A percentile compares a stretch with the other conserved stretches of the same genome.
Conservation (phyloP, 2,888 invertebrate species). For the Agrochola litura region DNA sequence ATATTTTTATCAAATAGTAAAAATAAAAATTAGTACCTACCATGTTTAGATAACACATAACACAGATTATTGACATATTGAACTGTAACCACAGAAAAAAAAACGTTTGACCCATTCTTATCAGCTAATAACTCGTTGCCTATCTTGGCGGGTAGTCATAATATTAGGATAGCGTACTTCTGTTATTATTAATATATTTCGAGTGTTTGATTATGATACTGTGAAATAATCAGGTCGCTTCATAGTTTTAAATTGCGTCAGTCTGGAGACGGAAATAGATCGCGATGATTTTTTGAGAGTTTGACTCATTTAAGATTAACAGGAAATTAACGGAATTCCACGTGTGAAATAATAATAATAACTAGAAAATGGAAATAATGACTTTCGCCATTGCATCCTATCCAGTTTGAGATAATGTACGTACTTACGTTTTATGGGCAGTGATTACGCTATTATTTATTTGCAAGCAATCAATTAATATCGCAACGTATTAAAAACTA, state of each 20-base stretch:
- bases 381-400: not conserved
- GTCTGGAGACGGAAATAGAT: slow-evolving; percentile 28
- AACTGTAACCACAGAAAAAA: slow-evolving; percentile 36
- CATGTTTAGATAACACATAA: slow-evolving; percentile 45
- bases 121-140: slow-evolving; percentile 46
- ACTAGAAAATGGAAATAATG: not conserved
- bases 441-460: slow-evolving; percentile 22
- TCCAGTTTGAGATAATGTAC: not conserved
- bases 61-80: slow-evolving; percentile 44
- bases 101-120: slow-evolving; percentile 39
- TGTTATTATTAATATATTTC: slow-evolving; percentile 32
- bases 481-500: not conserved
- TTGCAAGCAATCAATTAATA: not conserved
- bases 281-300: slow-evolving; percentile 17
- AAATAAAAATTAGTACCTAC: slow-evolving; percentile 23
- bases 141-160: slow-evolving; percentile 46
- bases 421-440: not conserved
- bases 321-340: slow-evolving; percentile 38
- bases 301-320: slow-evolving; percentile 24
- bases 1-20: slow-evolving; percentile 8
- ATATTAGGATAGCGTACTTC: slow-evolving; percentile 37
- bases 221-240: slow-evolving; percentile 43
- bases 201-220: slow-evolving; percentile 29
- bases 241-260: slow-evolving; percentile 43
- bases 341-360: slow-evolving; percentile 1